Evolutionary conservation across 2,888 invertebrate species (phyloP), one percentile per base, ranked within the genome.

Genomic region (Phrixothrix hirtus): DNA sequence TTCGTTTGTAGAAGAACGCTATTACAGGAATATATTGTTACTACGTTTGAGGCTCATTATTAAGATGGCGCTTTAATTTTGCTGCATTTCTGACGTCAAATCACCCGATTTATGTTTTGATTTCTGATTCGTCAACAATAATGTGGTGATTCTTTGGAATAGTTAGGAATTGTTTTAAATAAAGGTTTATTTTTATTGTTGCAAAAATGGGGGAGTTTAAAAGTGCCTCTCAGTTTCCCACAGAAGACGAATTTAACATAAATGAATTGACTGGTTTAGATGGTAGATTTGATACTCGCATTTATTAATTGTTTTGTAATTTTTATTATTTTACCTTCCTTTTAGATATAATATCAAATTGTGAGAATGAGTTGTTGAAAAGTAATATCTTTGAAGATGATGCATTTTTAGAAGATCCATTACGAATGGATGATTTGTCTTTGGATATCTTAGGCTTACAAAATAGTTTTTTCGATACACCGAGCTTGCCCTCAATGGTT

Each of bases 261-360:
- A 81, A 82, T 57, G 87, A 87, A 67, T 79, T 87, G 34, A 79
- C 81, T 62, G 86, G 84, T 69, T 81, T 87, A 60, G 86, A 87
- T 75, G 87, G 87, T 86, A 78, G 75, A n/a, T 6, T 13, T 34
- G 9, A 29, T 29, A 14, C 13, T 31, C 15, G 13, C 6, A 34
- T 34, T 34, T 2, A 11, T 31, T 31, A 7, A 3, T 4, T 31
- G 2, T 5, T 31, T 7, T 31, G 5, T 32, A 13, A 12, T 12
- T 41, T 7, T 11, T 30, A 21, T 43, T 27, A 39, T 60, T 54
- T 42, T 29, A n/a, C 15, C 6, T 30, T 29, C 42, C 57, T 79
- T 79, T 42, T 74, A 86, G 86, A 86, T 74, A 79, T 86, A 37
- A 74, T 87, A 16, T 81, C 81, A 59, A 83, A 84, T 57, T 87